These are phyloP conservation scores for Tonatia bakeri DNA, from an alignment of 2,113 vertebrate species.

Conservation along the genomic window DNA sequence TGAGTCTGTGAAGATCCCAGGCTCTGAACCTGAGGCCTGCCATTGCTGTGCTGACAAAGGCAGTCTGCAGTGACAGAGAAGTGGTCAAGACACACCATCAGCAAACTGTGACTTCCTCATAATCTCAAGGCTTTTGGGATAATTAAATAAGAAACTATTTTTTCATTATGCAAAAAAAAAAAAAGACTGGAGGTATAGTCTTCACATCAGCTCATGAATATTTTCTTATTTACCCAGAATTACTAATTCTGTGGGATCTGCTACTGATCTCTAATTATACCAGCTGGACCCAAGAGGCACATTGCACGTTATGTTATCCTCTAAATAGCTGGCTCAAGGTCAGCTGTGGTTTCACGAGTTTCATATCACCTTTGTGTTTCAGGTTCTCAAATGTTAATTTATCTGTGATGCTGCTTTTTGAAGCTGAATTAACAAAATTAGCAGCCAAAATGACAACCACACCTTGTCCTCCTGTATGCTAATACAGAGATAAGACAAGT, in stretches of 20 bases:
- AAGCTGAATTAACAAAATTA: background rate
- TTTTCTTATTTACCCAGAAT: background rate
- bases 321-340: background rate
- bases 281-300: background rate
- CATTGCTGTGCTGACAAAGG: background rate
- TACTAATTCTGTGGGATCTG: background rate
- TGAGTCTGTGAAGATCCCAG: background rate
- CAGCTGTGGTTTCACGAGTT: background rate
- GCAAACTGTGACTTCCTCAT: background rate
- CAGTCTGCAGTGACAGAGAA: background rate
- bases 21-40: background rate
- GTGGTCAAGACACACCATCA: background rate
- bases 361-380: background rate
- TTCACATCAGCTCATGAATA: background rate
- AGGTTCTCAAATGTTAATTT: background rate
- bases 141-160: background rate
- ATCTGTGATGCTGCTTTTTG: background rate
- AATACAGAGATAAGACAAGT: background rate
- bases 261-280: background rate
- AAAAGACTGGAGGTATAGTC: background rate
- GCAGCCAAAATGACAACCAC: too few relatives aligned
- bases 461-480: background rate
- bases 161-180: background rate
- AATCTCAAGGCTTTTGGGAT: background rate
- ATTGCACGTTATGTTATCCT: background rate